These are phyloP conservation scores for Fissipunctia ypsillon DNA, from an alignment of 2,888 invertebrate species.

Conservation along the genomic window DNA sequence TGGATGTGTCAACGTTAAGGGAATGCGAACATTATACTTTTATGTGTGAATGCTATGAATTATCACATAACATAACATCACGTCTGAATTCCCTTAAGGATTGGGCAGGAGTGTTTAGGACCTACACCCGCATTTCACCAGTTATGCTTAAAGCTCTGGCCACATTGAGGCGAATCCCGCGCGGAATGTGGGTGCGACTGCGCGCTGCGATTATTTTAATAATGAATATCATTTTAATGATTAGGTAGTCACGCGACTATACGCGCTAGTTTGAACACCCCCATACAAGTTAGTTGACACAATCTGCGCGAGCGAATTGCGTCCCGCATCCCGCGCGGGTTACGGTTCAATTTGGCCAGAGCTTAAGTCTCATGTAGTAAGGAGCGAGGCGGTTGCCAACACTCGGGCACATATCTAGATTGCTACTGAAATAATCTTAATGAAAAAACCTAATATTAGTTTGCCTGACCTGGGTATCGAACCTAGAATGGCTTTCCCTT, in stretches of 20 bases:
- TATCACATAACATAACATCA: not conserved
- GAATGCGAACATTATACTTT: not conserved
- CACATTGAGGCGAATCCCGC: too few species aligned
- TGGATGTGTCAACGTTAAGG: slow-evolving; percentile 5
- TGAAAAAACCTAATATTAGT: too few species aligned
- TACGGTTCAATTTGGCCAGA: not conserved
- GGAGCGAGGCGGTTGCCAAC: not conserved
- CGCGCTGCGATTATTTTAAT: not conserved
- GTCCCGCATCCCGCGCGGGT: not conserved
- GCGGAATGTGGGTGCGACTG: rapidly evolving
- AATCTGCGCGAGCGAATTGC: not conserved
- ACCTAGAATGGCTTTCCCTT: not conserved
- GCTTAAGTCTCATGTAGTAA: not conserved
- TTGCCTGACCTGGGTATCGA: not conserved
- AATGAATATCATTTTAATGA: not conserved
- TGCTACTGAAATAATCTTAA: too few species aligned
- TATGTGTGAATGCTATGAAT: not conserved
- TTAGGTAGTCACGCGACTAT: not conserved
- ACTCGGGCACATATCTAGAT: not conserved
- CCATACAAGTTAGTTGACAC: too few species aligned
- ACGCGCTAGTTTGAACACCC: not conserved
- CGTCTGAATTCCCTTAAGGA: not conserved
- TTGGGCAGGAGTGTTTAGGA: not conserved
- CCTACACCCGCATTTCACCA: not conserved
- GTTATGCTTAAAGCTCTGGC: too few species aligned